Base-by-base conservation (phyloP, 1,140 invertebrate genomes). In the Propsilocerus akamusi region DNA sequence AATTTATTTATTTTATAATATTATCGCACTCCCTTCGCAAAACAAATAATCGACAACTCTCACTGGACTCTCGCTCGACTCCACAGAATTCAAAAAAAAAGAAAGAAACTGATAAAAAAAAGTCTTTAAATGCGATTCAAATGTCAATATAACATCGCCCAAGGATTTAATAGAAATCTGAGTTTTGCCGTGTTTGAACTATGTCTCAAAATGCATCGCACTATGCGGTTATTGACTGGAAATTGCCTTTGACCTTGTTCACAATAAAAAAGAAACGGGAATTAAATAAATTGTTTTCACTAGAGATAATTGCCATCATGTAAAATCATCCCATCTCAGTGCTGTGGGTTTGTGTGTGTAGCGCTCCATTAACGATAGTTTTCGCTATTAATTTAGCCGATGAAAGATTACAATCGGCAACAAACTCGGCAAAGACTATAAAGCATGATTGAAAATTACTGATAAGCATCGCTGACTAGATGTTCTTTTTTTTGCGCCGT, bases 391-490 rank as follows among this genome's bases (percentile, higher is more conserved):
- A 41, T 12, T 20, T 41, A 41, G 34, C 17, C 34, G 34, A 41
- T 41, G 14, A 41, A 41, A 41, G 34, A 41, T 41, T 41, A 41
- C 34, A 41, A 17, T 8, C 34, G n/a, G n/a, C n/a, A n/a, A 41
- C 12, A 17, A 30, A 30, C 10, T 11, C 10, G 28, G 2, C 10
- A 30, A 8, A 30, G 28, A 2, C 10, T 2, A 30, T 8, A 30
- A 41, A 41, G 17, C 34, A 41, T 41, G 34, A 41, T 20, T 41
- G 34, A 17, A 20, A 17, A 41, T 20, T 41, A 20, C 11, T 30
- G 28, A 41, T 41, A 41, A 41, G 34, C 34, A 41, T 41, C 34
- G 14, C 34, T 41, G 10, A 30, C 6, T 30, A 6, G 10, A 30
- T 30, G 28, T 30, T 11, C 10, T 41, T 41, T 20, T 41, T 41